A percentile compares a stretch with the other conserved stretches of the same genome.
Evolutionary conservation across 35 echinoderm and acorn worm species (phyloP).

Genomic region (Patiria miniata): DNA sequence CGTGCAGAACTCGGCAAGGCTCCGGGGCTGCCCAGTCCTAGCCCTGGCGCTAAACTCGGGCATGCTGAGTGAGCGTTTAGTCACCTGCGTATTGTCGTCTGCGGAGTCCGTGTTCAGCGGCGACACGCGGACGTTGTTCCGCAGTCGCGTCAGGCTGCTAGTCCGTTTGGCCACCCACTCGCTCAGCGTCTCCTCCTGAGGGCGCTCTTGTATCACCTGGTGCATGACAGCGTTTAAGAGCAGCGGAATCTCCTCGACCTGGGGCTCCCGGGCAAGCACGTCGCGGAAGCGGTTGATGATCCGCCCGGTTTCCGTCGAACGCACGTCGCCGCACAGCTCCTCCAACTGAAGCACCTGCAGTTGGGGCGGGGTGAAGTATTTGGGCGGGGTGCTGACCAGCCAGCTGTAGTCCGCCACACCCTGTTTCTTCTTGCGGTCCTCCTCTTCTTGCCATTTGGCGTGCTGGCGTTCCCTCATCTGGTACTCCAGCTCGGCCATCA

Average conservation of each 20-base stretch:
- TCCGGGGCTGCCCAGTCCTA: constrained; percentile 48
- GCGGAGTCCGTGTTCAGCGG: constrained; percentile 65
- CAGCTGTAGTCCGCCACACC: constrained; percentile 86
- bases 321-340: constrained; percentile 71
- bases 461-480: constrained; percentile 80
- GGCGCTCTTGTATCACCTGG: constrained; percentile 76
- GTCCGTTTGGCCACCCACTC: constrained; percentile 74
- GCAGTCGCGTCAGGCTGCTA: constrained; percentile 55
- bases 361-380: constrained; percentile 71
- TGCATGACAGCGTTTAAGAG: constrained; percentile 80
- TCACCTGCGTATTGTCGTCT: constrained; percentile 43
- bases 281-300: constrained; percentile 73
- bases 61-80: constrained; percentile 68
- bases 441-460: constrained; percentile 62
- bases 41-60: constrained; percentile 70
- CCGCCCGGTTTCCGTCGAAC: constrained; percentile 61
- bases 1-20: constrained; percentile 90
- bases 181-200: constrained; percentile 68
- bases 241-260: constrained; percentile 77
- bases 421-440: constrained; percentile 63
- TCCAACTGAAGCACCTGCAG: constrained; percentile 81
- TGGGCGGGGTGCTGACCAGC: constrained; percentile 80
- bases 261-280: constrained; percentile 60
- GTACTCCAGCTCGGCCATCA: constrained; percentile 74
- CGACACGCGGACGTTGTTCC: constrained; percentile 66